These are phyloP conservation scores for Cheirogaleus medius DNA, from an alignment of 2,113 vertebrate species.

Conservation along the genomic window DNA sequence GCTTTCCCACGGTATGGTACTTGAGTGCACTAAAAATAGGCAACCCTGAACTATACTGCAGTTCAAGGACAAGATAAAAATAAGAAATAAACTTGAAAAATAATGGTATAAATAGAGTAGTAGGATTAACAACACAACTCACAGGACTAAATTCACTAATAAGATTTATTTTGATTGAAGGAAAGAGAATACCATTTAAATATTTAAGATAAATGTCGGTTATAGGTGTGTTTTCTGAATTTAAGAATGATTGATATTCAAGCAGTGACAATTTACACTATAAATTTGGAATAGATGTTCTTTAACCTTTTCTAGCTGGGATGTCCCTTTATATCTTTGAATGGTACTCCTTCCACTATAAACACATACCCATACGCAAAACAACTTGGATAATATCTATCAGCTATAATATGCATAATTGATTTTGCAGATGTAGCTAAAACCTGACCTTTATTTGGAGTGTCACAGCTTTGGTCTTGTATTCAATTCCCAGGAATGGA, in stretches of 20 bases:
- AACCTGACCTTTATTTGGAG: not conserved
- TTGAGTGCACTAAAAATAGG: conserved; percentile 73
- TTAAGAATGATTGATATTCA: not conserved
- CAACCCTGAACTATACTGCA: conserved; percentile 58
- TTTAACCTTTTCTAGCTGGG: not conserved
- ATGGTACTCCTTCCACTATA: not conserved
- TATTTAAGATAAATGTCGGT: conserved; percentile 15
- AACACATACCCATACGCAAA: not conserved
- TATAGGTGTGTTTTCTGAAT: not conserved
- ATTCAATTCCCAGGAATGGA: not conserved
- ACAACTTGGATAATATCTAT: not conserved
- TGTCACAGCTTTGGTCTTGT: not conserved
- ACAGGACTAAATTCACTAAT: conserved; percentile 22
- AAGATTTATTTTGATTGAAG: conserved; percentile 11
- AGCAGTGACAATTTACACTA: not conserved
- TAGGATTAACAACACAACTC: conserved; percentile 50
- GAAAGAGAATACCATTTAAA: conserved; percentile 31
- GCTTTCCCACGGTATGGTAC: not conserved
- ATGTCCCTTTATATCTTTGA: not conserved
- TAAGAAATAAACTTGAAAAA: conserved; percentile 75
- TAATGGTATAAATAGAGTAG: conserved; percentile 70
- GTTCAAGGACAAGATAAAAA: conserved; percentile 76
- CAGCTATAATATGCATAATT: not conserved
- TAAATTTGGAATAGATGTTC: not conserved
- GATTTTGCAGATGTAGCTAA: not conserved